phyloP scores from a whole-genome alignment of 2,113 vertebrate genomes.

The Cololabis saira region DNA sequence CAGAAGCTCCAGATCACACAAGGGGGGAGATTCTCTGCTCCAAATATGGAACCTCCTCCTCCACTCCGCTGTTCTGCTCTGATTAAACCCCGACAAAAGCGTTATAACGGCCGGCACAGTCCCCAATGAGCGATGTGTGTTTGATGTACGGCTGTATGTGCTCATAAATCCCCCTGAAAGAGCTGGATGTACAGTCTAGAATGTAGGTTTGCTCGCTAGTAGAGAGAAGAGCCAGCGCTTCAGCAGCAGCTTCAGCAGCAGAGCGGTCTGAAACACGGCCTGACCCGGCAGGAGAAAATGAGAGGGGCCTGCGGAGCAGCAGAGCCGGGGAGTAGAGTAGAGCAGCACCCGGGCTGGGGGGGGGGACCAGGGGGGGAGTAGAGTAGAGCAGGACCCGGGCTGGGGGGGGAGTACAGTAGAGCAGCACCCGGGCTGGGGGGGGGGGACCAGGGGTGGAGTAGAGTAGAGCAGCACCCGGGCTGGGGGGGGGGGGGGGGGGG shows the following conservation, averaged over 20 bases:
- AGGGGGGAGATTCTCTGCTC: slow-evolving; percentile 79
- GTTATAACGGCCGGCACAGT: slow-evolving; percentile 79
- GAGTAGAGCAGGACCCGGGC: too few relatives aligned
- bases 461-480: too few relatives aligned
- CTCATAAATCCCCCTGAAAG: slow-evolving; percentile 66
- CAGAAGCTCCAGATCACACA: slow-evolving; percentile 78
- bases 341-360: too few relatives aligned
- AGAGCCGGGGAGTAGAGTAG: too few relatives aligned
- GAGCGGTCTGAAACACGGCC: slow-evolving; percentile 89
- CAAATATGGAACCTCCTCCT: slow-evolving; percentile 85
- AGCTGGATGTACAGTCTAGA: slow-evolving; percentile 84
- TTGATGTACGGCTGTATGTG: slow-evolving; percentile 53
- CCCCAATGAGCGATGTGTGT: slow-evolving; percentile 74
- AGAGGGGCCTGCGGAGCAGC: too few relatives aligned
- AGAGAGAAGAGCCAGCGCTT: slow-evolving; percentile 94
- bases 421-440: too few relatives aligned
- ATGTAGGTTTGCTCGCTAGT: slow-evolving; percentile 88
- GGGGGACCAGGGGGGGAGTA: too few relatives aligned
- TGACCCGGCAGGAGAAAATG: slow-evolving; percentile 93
- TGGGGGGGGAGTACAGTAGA: too few relatives aligned
- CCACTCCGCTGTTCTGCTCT: slow-evolving; percentile 74
- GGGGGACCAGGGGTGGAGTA: too few relatives aligned
- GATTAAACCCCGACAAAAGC: slow-evolving; percentile 70
- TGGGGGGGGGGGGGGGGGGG: too few relatives aligned
- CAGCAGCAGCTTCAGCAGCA: slow-evolving; percentile 90